A percentile compares a stretch with the other conserved stretches of the same genome.
phyloP scores from a whole-genome alignment of 23 tunicate species.

The Halocynthia aurantium region DNA sequence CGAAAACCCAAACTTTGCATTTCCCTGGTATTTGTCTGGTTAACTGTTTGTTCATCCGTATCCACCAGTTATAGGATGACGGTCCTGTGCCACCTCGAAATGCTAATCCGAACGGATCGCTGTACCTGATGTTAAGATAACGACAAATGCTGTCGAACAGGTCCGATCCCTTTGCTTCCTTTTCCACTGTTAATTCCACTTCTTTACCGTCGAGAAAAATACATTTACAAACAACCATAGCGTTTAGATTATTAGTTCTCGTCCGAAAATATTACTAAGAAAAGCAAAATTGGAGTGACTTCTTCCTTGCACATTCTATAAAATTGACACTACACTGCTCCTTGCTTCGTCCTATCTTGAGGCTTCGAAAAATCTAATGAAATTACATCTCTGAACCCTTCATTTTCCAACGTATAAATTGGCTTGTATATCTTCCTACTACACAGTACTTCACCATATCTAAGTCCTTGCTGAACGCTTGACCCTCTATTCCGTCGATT shows the following conservation, averaged over 20 bases:
- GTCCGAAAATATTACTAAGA: too few relatives aligned
- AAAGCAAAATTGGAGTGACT: too few relatives aligned
- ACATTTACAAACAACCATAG: constrained; percentile 60
- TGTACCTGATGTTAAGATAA: constrained; percentile 38
- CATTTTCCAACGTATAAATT: too few relatives aligned
- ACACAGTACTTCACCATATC: too few relatives aligned
- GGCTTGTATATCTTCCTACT: too few relatives aligned
- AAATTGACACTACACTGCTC: too few relatives aligned
- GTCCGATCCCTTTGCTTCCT: constrained; percentile 67
- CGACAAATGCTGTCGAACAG: constrained; percentile 66
- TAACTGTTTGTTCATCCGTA: constrained; percentile 50
- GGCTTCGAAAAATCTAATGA: too few relatives aligned
- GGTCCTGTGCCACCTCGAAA: constrained; percentile 51
- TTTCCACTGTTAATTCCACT: constrained; percentile 39
- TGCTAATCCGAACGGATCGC: constrained; percentile 44
- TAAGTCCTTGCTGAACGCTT: too few relatives aligned
- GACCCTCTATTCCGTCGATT: too few relatives aligned
- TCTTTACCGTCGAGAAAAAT: constrained; percentile 65
- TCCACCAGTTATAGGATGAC: constrained; percentile 79
- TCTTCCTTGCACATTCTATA: too few relatives aligned
- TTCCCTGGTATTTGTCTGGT: constrained; percentile 61
- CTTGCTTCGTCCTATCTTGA: too few relatives aligned
- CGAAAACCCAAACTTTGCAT: constrained; percentile 79
- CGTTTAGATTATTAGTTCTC: neutral
- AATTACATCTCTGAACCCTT: too few relatives aligned